Evolutionary conservation across 2,797 vertebrate species (phyloP).

Genomic region (Apodemus agrarius): DNA sequence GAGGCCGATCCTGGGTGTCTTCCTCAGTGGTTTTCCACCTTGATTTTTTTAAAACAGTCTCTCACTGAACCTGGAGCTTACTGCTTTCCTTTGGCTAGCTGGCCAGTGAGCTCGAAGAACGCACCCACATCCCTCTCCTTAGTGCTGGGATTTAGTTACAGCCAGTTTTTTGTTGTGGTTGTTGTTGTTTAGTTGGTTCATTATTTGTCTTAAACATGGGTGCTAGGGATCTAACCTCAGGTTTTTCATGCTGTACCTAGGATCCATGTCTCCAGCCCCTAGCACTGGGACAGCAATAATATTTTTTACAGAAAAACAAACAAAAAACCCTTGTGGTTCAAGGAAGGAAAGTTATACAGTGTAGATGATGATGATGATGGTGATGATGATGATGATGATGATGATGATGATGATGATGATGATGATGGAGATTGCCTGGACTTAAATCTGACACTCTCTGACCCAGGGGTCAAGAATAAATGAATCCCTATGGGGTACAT

Average conservation of each 20-base stretch:
- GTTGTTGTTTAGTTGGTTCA: background rate
- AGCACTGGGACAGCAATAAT: background rate
- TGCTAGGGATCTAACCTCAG: background rate
- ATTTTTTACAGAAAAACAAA: constrained; percentile 23
- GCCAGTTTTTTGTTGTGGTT: background rate
- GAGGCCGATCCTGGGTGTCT: background rate
- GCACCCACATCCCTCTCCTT: background rate
- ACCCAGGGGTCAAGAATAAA: background rate
- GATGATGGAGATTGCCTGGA: background rate
- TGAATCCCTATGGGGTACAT: background rate
- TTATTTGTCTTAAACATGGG: background rate
- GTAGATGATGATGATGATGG: background rate
- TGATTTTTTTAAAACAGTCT: background rate
- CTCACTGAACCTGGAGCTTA: background rate
- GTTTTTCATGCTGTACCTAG: background rate
- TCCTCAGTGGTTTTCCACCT: background rate
- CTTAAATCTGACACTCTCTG: background rate
- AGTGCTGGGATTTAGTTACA: background rate
- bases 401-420: background rate
- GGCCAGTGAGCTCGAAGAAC: background rate
- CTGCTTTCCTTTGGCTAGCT: background rate
- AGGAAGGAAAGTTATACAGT: background rate
- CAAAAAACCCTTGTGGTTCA: background rate
- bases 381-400: background rate
- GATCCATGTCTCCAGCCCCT: background rate